These are phyloP conservation scores for Procambarus virginalis DNA, from an alignment of 1,140 invertebrate genomes.

Conservation along the genomic window DNA sequence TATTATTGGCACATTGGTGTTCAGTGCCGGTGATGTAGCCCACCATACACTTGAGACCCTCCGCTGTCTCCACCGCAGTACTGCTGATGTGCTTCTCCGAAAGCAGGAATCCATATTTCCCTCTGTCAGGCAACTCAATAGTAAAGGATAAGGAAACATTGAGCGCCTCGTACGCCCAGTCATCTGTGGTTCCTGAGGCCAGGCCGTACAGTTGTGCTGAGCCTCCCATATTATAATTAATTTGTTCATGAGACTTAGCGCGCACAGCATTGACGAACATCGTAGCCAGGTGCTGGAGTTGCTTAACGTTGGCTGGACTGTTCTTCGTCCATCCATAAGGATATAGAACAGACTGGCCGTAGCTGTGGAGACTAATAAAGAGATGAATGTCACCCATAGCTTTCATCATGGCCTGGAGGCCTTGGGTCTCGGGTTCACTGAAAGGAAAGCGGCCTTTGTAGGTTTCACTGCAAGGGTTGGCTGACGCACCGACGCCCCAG, in stretches of 20 bases:
- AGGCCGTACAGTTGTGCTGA: conserved; percentile 69
- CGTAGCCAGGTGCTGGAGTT: conserved; percentile 49
- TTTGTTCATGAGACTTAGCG: conserved; percentile 24
- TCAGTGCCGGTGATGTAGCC: conserved; percentile 47
- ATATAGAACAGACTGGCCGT: conserved; percentile 89
- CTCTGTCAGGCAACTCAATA: conserved; percentile 86
- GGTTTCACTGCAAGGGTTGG: conserved; percentile 79
- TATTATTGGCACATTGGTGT: no score
- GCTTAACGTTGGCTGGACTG: conserved; percentile 41
- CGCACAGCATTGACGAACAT: conserved; percentile 55
- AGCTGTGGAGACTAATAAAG: conserved; percentile 91
- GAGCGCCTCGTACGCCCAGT: conserved; percentile 79
- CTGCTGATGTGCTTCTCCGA: conserved; percentile 81
- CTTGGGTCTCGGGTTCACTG: conserved; percentile 73
- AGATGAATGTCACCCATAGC: conserved; percentile 77
- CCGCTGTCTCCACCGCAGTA: conserved; percentile 85
- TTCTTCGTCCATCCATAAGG: conserved; percentile 86
- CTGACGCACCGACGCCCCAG: conserved; percentile 77
- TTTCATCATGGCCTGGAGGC: conserved; percentile 71
- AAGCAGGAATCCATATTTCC: conserved; percentile 84
- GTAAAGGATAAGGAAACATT: conserved; percentile 92
- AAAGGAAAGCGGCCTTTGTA: conserved; percentile 76
- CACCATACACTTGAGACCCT: conserved; percentile 72
- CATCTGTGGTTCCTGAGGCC: conserved; percentile 75
- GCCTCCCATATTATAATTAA: conserved; percentile 56